These are phyloP conservation scores for Dasyprocta punctata DNA, from an alignment of 2,113 vertebrate genomes.

Conservation along the genomic window DNA sequence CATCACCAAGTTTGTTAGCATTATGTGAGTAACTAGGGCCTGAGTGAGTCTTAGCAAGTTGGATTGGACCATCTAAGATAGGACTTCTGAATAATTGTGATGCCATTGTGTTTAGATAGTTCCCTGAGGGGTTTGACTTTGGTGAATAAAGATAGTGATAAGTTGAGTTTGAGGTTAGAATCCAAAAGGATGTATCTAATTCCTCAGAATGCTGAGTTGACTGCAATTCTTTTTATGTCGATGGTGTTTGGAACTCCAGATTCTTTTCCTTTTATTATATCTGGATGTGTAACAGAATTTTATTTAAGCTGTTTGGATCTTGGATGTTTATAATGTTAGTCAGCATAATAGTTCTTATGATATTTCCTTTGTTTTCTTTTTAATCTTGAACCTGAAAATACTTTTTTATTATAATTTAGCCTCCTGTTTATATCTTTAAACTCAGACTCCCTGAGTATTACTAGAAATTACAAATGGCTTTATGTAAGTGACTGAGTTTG, in stretches of 20 bases:
- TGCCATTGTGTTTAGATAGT: not conserved
- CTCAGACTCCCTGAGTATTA: not conserved
- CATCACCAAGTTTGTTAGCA: not conserved
- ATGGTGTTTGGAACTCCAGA: not conserved
- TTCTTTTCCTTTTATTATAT: slow-evolving; percentile 31
- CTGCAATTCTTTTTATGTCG: not conserved
- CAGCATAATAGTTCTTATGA: not conserved
- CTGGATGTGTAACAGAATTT: not conserved
- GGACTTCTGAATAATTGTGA: not conserved
- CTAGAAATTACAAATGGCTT: slow-evolving; percentile 8
- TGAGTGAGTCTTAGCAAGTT: not conserved
- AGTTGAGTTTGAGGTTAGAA: not conserved
- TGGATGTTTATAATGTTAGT: slow-evolving; percentile 38
- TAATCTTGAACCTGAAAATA: not conserved
- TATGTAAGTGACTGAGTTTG: not conserved
- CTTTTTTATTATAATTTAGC: slow-evolving; percentile 5
- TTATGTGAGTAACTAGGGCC: not conserved
- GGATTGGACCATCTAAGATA: not conserved
- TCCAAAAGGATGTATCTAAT: not conserved
- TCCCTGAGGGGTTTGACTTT: not conserved
- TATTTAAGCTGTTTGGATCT: not conserved
- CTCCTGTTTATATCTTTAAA: not conserved
- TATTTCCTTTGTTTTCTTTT: slow-evolving; percentile 5
- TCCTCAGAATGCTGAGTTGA: slow-evolving; percentile 20
- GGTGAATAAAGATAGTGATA: not conserved